phyloP scores from a whole-genome alignment of 2,113 vertebrate species.

The Sceloporus tristichus region DNA sequence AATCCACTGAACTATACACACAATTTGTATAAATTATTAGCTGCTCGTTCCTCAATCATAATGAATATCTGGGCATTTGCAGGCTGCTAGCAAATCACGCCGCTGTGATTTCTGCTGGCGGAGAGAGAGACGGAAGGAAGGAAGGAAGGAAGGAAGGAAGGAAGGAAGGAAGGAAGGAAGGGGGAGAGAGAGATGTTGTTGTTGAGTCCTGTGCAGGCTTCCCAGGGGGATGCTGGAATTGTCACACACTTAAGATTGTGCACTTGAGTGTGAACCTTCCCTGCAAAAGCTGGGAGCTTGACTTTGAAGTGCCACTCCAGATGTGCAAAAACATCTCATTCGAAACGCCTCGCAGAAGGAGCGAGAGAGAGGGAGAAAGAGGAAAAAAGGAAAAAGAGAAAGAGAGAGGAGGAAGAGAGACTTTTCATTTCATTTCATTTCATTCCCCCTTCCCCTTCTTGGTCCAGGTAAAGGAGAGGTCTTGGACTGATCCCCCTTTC shows the following conservation, averaged over 20 bases:
- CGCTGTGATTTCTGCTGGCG: not conserved
- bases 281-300: not conserved
- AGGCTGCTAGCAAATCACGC: accelerated
- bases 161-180: too few relatives aligned
- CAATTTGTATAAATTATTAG: not conserved
- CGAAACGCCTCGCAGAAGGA: too few relatives aligned
- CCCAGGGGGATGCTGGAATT: not conserved
- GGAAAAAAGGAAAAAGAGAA: not conserved
- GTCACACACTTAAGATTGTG: accelerated
- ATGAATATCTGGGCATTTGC: not conserved
- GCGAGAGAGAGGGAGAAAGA: not conserved
- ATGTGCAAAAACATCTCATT: accelerated
- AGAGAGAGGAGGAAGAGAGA: not conserved
- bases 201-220: accelerated
- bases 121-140: not conserved
- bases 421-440: accelerated
- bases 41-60: accelerated
- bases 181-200: not conserved
- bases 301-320: accelerated
- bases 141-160: too few relatives aligned
- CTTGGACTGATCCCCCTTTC: too few relatives aligned
- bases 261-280: not conserved
- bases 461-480: accelerated
- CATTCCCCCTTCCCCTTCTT: accelerated
- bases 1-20: accelerated